Evolutionary conservation across 2,888 invertebrate genomes (phyloP).

Genomic region (Caenorhabditis becei): DNA sequence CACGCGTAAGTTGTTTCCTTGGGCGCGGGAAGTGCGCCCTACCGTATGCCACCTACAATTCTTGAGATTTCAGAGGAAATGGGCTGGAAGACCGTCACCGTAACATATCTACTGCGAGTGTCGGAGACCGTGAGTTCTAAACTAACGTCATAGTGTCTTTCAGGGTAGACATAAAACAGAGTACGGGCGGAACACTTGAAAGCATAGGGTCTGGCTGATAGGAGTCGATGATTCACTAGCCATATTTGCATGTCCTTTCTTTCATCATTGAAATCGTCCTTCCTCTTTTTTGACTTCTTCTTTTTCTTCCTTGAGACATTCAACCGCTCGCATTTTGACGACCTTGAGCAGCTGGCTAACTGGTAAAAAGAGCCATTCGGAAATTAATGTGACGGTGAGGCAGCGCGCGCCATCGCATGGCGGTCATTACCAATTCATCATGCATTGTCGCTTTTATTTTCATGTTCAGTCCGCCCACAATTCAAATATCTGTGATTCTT

Average conservation of each 20-base stretch:
- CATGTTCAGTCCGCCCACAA: neutral
- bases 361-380: slow-evolving; percentile 36
- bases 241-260: slow-evolving; percentile 48
- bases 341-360: slow-evolving; percentile 45
- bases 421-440: neutral
- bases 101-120: slow-evolving; percentile 72
- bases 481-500: neutral
- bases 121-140: slow-evolving; percentile 70
- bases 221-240: slow-evolving; percentile 40
- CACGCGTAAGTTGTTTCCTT: slow-evolving; percentile 53
- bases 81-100: slow-evolving; percentile 66
- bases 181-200: slow-evolving; percentile 26
- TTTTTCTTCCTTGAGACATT: slow-evolving; percentile 20
- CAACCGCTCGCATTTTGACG: slow-evolving; percentile 14
- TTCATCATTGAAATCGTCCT: slow-evolving; percentile 1
- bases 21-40: too few species aligned
- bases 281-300: slow-evolving; percentile 12
- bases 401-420: slow-evolving; percentile 8
- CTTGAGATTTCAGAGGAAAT: slow-evolving; percentile 51
- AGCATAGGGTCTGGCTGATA: slow-evolving; percentile 36
- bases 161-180: slow-evolving; percentile 1
- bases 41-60: neutral
- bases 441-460: slow-evolving; percentile 5
- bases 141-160: neutral
- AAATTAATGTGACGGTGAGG: slow-evolving; percentile 14